phyloP scores from a whole-genome alignment of 2,797 vertebrate species.

The Gallirallus australis region DNA sequence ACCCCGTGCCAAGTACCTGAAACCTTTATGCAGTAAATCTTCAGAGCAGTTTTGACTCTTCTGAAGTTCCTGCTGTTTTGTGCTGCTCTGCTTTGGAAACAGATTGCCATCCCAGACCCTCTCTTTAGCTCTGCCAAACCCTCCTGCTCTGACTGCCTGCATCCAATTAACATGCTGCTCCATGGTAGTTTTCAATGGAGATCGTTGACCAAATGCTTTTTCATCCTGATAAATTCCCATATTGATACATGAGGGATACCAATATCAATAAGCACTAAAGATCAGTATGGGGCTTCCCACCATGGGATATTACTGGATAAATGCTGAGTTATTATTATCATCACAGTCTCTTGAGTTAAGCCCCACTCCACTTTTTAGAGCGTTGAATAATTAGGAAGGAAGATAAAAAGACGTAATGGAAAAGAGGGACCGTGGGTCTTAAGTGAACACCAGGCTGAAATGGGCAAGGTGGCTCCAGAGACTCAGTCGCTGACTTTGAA shows the following conservation, averaged over 20 bases:
- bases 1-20: background rate
- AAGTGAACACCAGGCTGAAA: background rate
- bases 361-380: slow-evolving; percentile 19
- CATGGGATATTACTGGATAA: background rate
- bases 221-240: background rate
- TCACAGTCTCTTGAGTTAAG: slow-evolving; percentile 17
- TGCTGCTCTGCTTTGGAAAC: background rate
- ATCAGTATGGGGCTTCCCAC: background rate
- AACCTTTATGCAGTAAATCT: background rate
- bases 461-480: background rate
- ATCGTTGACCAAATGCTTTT: background rate
- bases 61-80: background rate
- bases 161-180: background rate
- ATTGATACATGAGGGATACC: background rate
- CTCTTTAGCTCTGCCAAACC: background rate
- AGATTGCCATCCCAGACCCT: background rate
- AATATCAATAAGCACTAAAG: background rate
- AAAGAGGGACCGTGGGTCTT: background rate
- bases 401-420: background rate
- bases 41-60: background rate
- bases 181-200: background rate
- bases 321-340: slow-evolving; percentile 14
- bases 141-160: accelerated
- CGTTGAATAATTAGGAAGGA: slow-evolving; percentile 4
- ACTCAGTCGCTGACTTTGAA: background rate